phyloP scores from a whole-genome alignment of 2,888 invertebrate genomes.

The Melinopterus prodromus region DNA sequence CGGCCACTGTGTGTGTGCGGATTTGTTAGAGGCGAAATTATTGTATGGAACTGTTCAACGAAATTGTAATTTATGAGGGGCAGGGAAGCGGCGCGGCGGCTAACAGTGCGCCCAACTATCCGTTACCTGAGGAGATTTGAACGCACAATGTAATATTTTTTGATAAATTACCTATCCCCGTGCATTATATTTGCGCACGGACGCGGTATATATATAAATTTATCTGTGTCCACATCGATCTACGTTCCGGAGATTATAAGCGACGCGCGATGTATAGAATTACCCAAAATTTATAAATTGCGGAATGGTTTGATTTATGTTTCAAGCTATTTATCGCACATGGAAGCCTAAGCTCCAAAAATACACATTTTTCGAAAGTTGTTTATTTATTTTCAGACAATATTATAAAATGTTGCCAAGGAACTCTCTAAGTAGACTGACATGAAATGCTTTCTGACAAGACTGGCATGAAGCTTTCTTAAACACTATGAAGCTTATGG shows the following conservation, averaged over 20 bases:
- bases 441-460: too few relatives aligned
- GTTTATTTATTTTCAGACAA: too few relatives aligned
- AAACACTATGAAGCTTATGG: too few relatives aligned
- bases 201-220: not conserved
- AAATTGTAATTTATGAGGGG: slow-evolving; percentile 34
- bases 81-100: not conserved
- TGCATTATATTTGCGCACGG: not conserved
- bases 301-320: not conserved
- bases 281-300: not conserved
- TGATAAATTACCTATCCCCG: slow-evolving; percentile 22
- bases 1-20: slow-evolving; percentile 29
- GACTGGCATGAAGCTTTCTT: too few relatives aligned
- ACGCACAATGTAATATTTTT: slow-evolving; percentile 24
- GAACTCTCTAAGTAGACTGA: too few relatives aligned
- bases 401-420: too few relatives aligned
- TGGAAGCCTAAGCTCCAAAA: too few relatives aligned
- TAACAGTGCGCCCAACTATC: slow-evolving; percentile 16
- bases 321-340: not conserved
- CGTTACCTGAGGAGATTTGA: slow-evolving; percentile 25
- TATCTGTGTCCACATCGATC: not conserved
- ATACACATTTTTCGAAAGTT: too few relatives aligned
- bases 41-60: slow-evolving; percentile 32
- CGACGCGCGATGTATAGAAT: not conserved
- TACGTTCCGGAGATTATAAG: not conserved
- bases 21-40: slow-evolving; percentile 33